phyloP scores from a whole-genome alignment of 2,888 invertebrate species.

The Pediacus dermestoides region DNA sequence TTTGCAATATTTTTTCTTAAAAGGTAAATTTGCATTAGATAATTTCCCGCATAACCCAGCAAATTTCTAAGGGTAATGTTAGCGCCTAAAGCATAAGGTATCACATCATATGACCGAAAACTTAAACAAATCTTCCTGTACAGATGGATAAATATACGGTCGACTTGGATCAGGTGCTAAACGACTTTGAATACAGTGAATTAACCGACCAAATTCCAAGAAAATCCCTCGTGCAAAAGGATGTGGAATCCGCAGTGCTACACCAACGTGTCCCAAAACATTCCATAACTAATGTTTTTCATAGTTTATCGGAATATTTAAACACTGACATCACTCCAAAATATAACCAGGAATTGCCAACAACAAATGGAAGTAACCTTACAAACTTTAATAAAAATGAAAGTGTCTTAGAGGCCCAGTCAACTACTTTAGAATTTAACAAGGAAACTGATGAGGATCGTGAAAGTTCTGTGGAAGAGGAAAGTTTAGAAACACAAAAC shows the following conservation, averaged over 20 bases:
- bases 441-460: conserved; percentile 7
- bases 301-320: conserved; percentile 61
- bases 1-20: too few relatives aligned
- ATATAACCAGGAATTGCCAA: too few relatives aligned
- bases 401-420: conserved; percentile 8
- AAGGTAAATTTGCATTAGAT: too few relatives aligned
- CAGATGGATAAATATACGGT: conserved; percentile 55
- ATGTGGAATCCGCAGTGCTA: conserved; percentile 2
- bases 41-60: too few relatives aligned
- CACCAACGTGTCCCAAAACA: conserved; percentile 36
- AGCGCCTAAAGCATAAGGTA: too few relatives aligned
- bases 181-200: conserved; percentile 79
- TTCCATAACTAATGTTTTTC: conserved; percentile 61
- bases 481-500: conserved; percentile 11
- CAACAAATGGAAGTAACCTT: conserved; percentile 4
- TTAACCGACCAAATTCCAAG: conserved; percentile 26
- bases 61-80: too few relatives aligned
- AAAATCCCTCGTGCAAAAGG: conserved; percentile 10
- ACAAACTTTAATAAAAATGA: conserved; percentile 4
- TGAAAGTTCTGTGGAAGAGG: conserved; percentile 10
- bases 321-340: conserved; percentile 47
- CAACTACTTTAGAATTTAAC: conserved; percentile 2
- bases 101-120: too few relatives aligned
- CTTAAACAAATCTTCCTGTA: too few relatives aligned
- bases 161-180: conserved; percentile 79